Conservation (phyloP, 2,888 invertebrate genomes). For the Griposia aprilina region DNA sequence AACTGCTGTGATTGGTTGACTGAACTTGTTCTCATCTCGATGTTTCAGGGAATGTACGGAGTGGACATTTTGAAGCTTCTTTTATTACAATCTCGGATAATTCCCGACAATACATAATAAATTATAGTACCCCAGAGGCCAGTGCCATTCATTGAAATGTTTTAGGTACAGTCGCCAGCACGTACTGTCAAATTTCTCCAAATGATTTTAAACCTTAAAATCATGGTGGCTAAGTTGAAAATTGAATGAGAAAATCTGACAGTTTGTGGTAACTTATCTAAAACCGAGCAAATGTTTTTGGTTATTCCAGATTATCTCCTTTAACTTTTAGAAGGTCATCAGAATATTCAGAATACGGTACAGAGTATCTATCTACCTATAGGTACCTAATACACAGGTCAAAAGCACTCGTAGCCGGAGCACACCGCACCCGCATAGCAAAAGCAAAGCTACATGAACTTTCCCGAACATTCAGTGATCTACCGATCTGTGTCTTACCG, state of each 20-base stretch:
- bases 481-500: not conserved
- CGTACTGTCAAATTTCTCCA: too few relatives aligned
- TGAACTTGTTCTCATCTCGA: not conserved
- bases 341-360: not conserved
- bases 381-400: too few relatives aligned
- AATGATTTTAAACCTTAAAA: too few relatives aligned
- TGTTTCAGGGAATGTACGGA: conserved; percentile 7
- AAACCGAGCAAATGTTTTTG: not conserved
- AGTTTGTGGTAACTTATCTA: not conserved
- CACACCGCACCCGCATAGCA: not conserved
- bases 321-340: not conserved
- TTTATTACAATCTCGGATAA: not conserved
- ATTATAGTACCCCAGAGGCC: not conserved
- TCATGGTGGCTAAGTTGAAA: too few relatives aligned
- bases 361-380: not conserved
- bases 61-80: not conserved
- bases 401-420: not conserved
- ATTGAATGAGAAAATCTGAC: too few relatives aligned
- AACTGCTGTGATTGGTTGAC: not conserved
- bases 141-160: conserved; percentile 9
- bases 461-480: not conserved
- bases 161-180: not conserved
- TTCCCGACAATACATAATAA: conserved; percentile 4
- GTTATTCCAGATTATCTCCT: conserved; percentile 1
- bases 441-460: not conserved